Base-by-base conservation (phyloP, 2,888 invertebrate species). In the Lithophane ornitopus region DNA sequence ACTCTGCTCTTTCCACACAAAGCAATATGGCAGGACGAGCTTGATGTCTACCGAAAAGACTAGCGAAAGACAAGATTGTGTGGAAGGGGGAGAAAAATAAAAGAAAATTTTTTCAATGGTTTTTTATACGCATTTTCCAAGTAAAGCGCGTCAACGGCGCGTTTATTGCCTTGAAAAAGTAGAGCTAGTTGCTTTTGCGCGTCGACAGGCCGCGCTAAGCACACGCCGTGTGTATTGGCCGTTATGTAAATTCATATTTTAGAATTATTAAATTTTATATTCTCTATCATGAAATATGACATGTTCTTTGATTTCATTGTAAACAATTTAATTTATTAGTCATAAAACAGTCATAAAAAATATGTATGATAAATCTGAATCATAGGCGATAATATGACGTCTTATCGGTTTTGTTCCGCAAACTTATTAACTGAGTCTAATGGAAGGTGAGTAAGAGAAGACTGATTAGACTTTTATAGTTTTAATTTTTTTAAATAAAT, bases 361-460 rank as follows among this genome's bases (percentile, higher is more conserved):
- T 11, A 19, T 28, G 14, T 0, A 8, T 14, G n/a, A 19, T 28
- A 49, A 46, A 58, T 46, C 26, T 34, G 22, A 59, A 49, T 41
- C 74, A 28, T 22, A 59, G 19, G 49, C 59, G 28, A 49, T 74
- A 41, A 41, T 58, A n/a, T 28, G 26, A 66, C 9, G 28, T 19
- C 12, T 19, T 74, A 74, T 74, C 59, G 59, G 16, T 52, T 61
- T 61, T 34, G 61, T 61, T 61, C 41, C 59, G 74, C 34, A 61
- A 74, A 52, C 46, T 59, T 74, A 41, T 22, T 49, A 49, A 41
- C 28, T 34, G 59, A 14, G 59, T 61, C 14, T 61, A 52, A 74
- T 74, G 19, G 28, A 16, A 61, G 14, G 41, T 74, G 14, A 41
- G 49, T 49, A n/a, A 74, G n/a, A 3, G 41, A 49, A 9, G 9